Evolutionary conservation across 2,888 invertebrate genomes (phyloP), one percentile per base, ranked within the genome.

Genomic region (Scaptomyza flava): DNA sequence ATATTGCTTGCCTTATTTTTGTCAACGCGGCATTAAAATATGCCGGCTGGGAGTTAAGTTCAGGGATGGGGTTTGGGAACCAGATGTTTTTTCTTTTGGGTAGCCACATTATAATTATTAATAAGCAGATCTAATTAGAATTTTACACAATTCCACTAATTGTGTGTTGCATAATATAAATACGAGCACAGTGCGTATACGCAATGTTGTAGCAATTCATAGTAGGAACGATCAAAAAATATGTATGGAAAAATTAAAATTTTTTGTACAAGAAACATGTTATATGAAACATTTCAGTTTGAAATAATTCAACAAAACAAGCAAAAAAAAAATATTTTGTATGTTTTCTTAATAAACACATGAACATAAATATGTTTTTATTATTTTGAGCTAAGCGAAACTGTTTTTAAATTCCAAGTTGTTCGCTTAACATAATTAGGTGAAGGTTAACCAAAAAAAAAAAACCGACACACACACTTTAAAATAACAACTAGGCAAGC

Each of bases 381-480:
- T 42, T 2, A 43, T 4, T 23, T 23, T 4, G 23, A 34, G 64
- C 33, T 30, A 14, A 33, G 41, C 46, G 14, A 47, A 45, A 48
- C 23, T 14, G 23, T 43, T 41, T 43, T 34, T 17, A 27, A 43
- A 60, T 46, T 51, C 42, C 42, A 52, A 69, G 36, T 47, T 48
- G 36, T 69, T 61, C 30, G n/a, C 41, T 60, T 54, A 7, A 20
- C 59, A 20, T 64, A 81, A 67, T 81, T 82, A 59, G 82, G 82
- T 82, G 72, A 87, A 82, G 87, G 82, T 85, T 85, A 69, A 50
- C 38, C 72, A 53, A 81, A 79, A 82, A 81, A 79, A 56, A 57
- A 14, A 17, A 11, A 45, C 2, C 11, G 6, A 42, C 9, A 42
- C 42, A 23, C 20, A 43, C 43, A 20, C 12, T 43, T 42, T 27